phyloP scores from a whole-genome alignment of 2,888 invertebrate genomes.

The Andrena haemorrhoa region DNA sequence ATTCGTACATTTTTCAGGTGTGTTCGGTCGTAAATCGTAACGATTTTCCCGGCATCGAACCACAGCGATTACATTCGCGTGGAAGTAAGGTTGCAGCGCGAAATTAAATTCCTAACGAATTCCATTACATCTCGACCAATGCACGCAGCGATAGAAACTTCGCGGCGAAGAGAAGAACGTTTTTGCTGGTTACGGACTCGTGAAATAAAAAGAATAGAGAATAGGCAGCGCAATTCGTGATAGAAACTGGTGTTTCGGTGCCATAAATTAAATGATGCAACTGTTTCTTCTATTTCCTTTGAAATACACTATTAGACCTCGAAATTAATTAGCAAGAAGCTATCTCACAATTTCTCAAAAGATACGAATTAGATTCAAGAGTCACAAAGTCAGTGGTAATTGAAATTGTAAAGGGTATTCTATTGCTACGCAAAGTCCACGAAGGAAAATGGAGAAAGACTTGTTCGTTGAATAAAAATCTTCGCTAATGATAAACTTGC shows the following conservation, averaged over 20 bases:
- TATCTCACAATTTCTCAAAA: neutral
- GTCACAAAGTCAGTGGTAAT: too few relatives aligned
- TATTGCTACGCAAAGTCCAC: too few relatives aligned
- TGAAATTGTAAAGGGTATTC: too few relatives aligned
- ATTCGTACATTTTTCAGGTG: slow-evolving; percentile 45
- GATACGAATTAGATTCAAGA: neutral
- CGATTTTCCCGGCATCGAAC: slow-evolving; percentile 48
- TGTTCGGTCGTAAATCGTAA: slow-evolving; percentile 55
- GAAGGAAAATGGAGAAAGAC: neutral
- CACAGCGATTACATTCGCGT: slow-evolving; percentile 28
- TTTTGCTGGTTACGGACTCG: slow-evolving; percentile 26
- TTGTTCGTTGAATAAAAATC: slow-evolving; percentile 10
- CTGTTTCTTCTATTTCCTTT: too few relatives aligned
- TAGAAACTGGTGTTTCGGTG: slow-evolving; percentile 13
- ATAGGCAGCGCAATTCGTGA: slow-evolving; percentile 12
- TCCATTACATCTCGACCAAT: slow-evolving; percentile 63
- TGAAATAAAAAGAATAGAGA: slow-evolving; percentile 11
- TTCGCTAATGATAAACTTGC: slow-evolving; percentile 36
- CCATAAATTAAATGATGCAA: slow-evolving; percentile 42
- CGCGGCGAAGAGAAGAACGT: slow-evolving; percentile 41
- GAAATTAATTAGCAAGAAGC: too few relatives aligned
- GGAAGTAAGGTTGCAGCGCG: slow-evolving; percentile 49
- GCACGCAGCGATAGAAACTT: slow-evolving; percentile 51
- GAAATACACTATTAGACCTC: too few relatives aligned
- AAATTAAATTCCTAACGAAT: slow-evolving; percentile 72